Conservation (phyloP, 2,797 vertebrate species). For the Cercopithecus hamlyni region DNA sequence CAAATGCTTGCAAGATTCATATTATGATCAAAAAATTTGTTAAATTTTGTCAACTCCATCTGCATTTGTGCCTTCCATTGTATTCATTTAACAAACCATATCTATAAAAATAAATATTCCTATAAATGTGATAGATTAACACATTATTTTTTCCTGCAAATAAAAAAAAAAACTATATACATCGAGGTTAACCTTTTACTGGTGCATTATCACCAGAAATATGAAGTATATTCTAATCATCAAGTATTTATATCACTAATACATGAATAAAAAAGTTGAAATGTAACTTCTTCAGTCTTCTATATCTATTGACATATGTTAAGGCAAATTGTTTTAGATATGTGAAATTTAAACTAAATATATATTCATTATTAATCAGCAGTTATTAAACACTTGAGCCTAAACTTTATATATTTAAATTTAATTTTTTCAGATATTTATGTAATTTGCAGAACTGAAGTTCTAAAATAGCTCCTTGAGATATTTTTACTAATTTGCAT, state of each 20-base stretch:
- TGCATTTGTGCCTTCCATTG: neutral
- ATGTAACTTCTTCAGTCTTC: neutral
- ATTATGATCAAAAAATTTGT: neutral
- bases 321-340: neutral
- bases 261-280: neutral
- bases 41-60: neutral
- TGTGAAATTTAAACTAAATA: conserved; percentile 2
- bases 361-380: neutral
- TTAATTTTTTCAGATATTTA: neutral
- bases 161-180: neutral
- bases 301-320: neutral
- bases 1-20: neutral
- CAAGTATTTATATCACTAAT: neutral
- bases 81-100: neutral
- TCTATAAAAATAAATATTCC: neutral
- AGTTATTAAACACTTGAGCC: neutral
- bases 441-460: neutral
- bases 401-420: neutral
- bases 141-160: neutral
- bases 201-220: neutral
- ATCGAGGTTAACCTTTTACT: neutral
- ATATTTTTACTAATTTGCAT: neutral
- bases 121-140: neutral
- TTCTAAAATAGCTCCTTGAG: neutral
- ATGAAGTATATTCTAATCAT: neutral